These are phyloP conservation scores for Malacoctenus gilli DNA, from an alignment of 2,797 vertebrate species.

Conservation along the genomic window DNA sequence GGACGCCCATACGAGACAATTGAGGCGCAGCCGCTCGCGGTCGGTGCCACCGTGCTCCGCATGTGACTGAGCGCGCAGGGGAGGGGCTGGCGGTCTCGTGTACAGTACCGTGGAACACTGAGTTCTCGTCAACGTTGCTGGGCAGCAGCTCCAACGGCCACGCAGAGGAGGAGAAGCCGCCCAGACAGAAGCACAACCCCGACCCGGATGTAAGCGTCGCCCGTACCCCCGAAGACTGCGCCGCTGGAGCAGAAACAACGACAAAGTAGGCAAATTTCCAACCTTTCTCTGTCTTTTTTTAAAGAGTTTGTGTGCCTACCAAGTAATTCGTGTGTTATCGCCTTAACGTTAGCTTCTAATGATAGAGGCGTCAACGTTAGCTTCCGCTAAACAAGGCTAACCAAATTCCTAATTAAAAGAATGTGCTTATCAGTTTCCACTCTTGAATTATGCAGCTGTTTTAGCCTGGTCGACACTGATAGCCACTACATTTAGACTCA, in stretches of 20 bases:
- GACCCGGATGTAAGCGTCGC: neutral
- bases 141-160: no score
- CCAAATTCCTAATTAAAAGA: no score
- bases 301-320: no score
- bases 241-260: neutral
- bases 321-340: no score
- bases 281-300: neutral
- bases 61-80: conserved; percentile 62
- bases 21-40: no score
- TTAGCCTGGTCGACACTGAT: no score
- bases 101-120: conserved; percentile 69
- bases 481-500: no score
- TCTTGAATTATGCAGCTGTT: no score
- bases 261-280: conserved; percentile 23
- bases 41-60: conserved; percentile 38
- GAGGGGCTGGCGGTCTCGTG: conserved; percentile 73
- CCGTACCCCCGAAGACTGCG: neutral
- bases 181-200: neutral
- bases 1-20: neutral
- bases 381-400: no score
- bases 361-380: no score
- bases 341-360: no score
- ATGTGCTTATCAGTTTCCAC: no score
- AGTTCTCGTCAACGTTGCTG: conserved; percentile 30
- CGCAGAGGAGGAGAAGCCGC: neutral